Evolutionary conservation across 2,797 vertebrate species (phyloP).

Genomic region (Hafferia zeledoni): DNA sequence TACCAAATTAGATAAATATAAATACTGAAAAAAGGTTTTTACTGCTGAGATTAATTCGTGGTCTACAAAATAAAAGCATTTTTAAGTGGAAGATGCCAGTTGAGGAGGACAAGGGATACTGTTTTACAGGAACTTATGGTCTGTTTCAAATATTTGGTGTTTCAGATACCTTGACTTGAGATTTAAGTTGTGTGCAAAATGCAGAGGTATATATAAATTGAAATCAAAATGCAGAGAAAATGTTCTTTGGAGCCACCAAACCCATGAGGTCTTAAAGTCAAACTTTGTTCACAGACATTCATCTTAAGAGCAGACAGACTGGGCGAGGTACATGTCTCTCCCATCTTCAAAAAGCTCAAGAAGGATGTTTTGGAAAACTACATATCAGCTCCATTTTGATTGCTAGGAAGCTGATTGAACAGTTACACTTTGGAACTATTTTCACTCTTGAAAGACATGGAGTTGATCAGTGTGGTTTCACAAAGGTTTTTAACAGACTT

Average conservation of each 20-base stretch:
- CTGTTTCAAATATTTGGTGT: background rate
- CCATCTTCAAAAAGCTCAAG: background rate
- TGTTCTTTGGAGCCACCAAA: background rate
- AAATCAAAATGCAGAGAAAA: background rate
- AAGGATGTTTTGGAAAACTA: background rate
- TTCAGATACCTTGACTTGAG: background rate
- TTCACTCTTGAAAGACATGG: background rate
- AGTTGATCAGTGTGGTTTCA: background rate
- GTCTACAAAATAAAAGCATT: background rate
- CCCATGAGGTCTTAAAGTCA: background rate
- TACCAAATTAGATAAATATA: background rate
- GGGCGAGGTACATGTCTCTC: background rate
- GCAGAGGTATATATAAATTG: background rate
- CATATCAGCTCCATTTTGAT: background rate
- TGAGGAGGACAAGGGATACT: background rate
- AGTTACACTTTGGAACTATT: background rate
- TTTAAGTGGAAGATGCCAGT: background rate
- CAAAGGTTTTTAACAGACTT: background rate
- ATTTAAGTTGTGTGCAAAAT: background rate
- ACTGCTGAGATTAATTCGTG: background rate
- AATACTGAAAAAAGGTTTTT: background rate
- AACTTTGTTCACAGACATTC: rapidly evolving
- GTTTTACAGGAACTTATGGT: background rate
- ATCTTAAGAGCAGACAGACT: background rate
- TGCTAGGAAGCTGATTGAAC: background rate